A percentile compares a stretch with the other conserved stretches of the same genome.
phyloP scores from a whole-genome alignment of 2,113 vertebrate genomes.

The Ariopsis seemanni region DNA sequence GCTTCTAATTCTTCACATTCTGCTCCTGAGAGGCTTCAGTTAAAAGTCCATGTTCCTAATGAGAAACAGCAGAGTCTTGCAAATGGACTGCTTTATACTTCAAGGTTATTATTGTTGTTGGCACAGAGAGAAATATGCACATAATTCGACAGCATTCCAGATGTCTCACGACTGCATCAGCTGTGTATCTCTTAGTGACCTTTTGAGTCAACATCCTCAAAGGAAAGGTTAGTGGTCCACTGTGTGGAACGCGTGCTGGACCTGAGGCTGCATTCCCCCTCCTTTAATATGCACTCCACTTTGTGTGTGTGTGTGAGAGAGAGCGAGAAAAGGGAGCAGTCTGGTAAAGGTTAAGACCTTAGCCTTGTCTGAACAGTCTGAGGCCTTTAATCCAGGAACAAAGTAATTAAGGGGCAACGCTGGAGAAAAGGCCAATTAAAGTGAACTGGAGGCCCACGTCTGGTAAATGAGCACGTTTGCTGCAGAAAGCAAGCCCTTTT shows the following conservation, averaged over 20 bases:
- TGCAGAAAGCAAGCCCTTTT: conserved; percentile 61
- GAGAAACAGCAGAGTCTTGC: conserved; percentile 33
- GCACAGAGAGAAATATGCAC: conserved; percentile 26
- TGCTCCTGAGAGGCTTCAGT: conserved; percentile 36
- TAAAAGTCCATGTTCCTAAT: conserved; percentile 30
- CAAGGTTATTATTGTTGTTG: conserved; percentile 35
- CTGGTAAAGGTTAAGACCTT: conserved; percentile 65
- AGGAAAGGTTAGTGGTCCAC: conserved; percentile 41
- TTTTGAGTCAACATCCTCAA: conserved; percentile 44
- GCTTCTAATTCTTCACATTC: conserved; percentile 7
- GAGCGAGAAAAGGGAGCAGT: conserved; percentile 31
- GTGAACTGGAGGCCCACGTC: conserved; percentile 57
- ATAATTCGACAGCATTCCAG: conserved; percentile 25
- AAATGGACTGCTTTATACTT: conserved; percentile 24
- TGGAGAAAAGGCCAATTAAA: conserved; percentile 73
- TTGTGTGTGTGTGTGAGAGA: background rate
- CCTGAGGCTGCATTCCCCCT: background rate
- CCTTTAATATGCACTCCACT: background rate
- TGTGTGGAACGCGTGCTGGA: conserved; percentile 18
- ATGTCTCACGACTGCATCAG: conserved; percentile 37
- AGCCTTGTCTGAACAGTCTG: conserved; percentile 64
- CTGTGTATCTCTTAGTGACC: conserved; percentile 43
- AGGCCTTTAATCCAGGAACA: conserved; percentile 71
- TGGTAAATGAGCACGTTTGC: conserved; percentile 65
- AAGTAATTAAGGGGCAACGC: conserved; percentile 72